These are phyloP conservation scores for Troides aeacus DNA, from an alignment of 2,888 invertebrate species.

Conservation along the genomic window DNA sequence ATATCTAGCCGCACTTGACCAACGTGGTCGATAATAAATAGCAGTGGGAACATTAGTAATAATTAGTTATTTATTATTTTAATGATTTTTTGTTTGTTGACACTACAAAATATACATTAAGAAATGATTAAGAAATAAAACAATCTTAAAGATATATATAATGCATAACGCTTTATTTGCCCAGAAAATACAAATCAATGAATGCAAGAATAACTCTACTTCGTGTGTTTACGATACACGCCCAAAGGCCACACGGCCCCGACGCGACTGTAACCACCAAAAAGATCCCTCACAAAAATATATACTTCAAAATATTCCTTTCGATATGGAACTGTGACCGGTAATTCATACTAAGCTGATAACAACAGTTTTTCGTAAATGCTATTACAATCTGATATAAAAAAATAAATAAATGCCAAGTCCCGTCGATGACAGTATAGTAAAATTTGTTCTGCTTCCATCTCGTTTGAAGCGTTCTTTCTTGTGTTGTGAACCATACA, in stretches of 20 bases:
- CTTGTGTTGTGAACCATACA: background rate
- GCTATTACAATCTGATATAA: slow-evolving; percentile 34
- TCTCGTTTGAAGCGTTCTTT: background rate
- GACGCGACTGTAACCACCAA: slow-evolving; percentile 56
- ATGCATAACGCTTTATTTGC: slow-evolving; percentile 77
- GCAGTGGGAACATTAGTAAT: too few relatives aligned
- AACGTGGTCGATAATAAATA: too few relatives aligned
- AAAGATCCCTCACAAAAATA: slow-evolving; percentile 71
- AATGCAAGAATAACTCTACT: slow-evolving; percentile 72
- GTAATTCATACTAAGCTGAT: slow-evolving; percentile 48
- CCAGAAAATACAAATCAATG: slow-evolving; percentile 78
- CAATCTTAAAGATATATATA: slow-evolving; percentile 41
- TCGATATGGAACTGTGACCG: slow-evolving; percentile 70
- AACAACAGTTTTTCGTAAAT: slow-evolving; percentile 41
- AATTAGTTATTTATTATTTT: too few relatives aligned
- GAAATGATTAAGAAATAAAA: background rate
- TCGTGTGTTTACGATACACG: slow-evolving; percentile 51
- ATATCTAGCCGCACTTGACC: too few relatives aligned
- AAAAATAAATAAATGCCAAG: slow-evolving; percentile 39
- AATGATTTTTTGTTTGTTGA: too few relatives aligned
- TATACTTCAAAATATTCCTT: slow-evolving; percentile 60
- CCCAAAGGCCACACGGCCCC: slow-evolving; percentile 33
- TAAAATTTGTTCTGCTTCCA: slow-evolving; percentile 1
- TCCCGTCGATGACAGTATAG: slow-evolving; percentile 18
- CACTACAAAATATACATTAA: too few relatives aligned